phyloP scores from a whole-genome alignment of 2,888 invertebrate genomes.

The Tetramorium bicarinatum region DNA sequence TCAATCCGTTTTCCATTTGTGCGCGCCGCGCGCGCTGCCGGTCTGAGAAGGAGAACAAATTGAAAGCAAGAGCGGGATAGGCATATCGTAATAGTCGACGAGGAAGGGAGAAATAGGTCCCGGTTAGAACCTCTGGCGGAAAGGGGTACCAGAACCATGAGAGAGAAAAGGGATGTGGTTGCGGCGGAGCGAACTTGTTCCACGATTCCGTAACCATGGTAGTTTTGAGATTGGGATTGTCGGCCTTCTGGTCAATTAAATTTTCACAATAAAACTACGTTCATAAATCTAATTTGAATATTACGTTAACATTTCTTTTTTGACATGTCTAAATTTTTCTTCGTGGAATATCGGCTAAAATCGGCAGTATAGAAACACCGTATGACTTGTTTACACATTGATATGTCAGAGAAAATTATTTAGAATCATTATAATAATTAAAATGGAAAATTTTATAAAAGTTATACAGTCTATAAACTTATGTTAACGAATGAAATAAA shows the following conservation, averaged over 20 bases:
- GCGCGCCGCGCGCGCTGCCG: constrained; percentile 75
- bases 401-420: constrained; percentile 7
- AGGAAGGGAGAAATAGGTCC: constrained; percentile 58
- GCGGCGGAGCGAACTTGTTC: constrained; percentile 70
- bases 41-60: constrained; percentile 50
- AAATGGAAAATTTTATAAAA: neutral
- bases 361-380: neutral
- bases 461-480: neutral
- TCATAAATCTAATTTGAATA: constrained; percentile 38
- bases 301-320: constrained; percentile 34
- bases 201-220: constrained; percentile 62
- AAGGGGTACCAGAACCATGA: constrained; percentile 44
- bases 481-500: neutral
- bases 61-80: constrained; percentile 68
- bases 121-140: constrained; percentile 39
- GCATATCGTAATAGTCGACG: constrained; percentile 61
- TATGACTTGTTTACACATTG: neutral
- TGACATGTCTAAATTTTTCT: constrained; percentile 37
- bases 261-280: constrained; percentile 61
- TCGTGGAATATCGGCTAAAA: neutral
- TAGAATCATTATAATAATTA: neutral
- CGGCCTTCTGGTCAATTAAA: constrained; percentile 75
- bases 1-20: constrained; percentile 87
- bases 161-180: constrained; percentile 68
- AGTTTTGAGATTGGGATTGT: constrained; percentile 71